phyloP scores from a whole-genome alignment of 2,113 vertebrate genomes.

The Alaudala cheleensis region DNA sequence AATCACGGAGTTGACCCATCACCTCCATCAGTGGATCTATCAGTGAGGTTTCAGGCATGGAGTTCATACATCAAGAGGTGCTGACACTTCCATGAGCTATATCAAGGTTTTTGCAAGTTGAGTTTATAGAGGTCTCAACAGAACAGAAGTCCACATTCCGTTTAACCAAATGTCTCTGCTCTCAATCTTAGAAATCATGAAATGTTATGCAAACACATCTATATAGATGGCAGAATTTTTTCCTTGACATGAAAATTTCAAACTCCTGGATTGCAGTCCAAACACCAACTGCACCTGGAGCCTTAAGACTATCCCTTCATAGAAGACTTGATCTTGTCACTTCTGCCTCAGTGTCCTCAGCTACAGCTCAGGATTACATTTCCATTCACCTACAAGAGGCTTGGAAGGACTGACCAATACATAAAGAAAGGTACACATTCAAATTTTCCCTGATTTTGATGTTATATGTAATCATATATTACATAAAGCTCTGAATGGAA shows the following conservation, averaged over 20 bases:
- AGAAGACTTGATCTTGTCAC: background rate
- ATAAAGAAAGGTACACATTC: background rate
- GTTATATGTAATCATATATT: background rate
- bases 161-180: background rate
- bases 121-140: rapidly evolving
- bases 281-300: background rate
- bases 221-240: background rate
- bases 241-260: background rate
- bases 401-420: background rate
- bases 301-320: background rate
- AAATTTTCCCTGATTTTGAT: background rate
- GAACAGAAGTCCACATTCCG: background rate
- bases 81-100: background rate
- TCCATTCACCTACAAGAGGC: background rate
- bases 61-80: background rate
- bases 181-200: background rate
- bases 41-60: background rate
- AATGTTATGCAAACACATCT: background rate
- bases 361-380: background rate
- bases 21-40: background rate
- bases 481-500: background rate
- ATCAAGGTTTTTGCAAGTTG: background rate
- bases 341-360: background rate
- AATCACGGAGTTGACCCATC: background rate
- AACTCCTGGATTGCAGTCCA: background rate